Evolutionary conservation across 2,113 vertebrate species (phyloP).

Genomic region (Sylvia atricapilla): DNA sequence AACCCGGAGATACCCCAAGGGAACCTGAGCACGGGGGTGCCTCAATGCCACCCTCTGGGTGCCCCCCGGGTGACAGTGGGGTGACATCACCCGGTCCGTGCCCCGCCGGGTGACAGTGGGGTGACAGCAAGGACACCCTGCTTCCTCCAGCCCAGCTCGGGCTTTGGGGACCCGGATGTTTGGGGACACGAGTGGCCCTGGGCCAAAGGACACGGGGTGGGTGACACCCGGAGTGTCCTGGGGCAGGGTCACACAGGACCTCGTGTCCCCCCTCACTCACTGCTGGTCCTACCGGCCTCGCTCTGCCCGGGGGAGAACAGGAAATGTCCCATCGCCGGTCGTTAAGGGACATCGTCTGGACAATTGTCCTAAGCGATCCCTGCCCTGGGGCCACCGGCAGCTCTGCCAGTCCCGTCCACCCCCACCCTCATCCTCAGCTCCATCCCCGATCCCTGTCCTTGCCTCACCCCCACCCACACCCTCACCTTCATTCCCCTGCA

Average conservation of each 20-base stretch:
- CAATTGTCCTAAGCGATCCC: not conserved
- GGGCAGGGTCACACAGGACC: not conserved
- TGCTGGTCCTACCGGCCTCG: not conserved
- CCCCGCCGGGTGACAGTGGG: too few relatives aligned
- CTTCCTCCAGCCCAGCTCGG: not conserved
- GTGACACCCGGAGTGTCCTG: not conserved
- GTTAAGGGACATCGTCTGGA: not conserved
- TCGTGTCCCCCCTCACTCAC: not conserved
- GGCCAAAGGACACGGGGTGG: too few relatives aligned
- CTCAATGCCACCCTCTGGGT: not conserved
- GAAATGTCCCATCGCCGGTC: conserved; percentile 26
- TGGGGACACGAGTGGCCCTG: not conserved
- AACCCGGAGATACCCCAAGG: not conserved
- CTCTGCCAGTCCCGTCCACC: not conserved
- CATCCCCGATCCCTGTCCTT: not conserved
- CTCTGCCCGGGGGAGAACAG: not conserved
- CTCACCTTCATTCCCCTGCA: too few relatives aligned
- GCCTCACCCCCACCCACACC: too few relatives aligned
- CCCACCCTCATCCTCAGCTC: too few relatives aligned
- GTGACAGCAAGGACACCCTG: not conserved
- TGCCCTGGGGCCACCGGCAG: not conserved
- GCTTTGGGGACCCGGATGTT: not conserved
- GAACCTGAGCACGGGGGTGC: not conserved
- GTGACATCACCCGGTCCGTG: not conserved
- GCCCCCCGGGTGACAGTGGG: too few relatives aligned